These are phyloP conservation scores for Neoarius graeffei DNA, from an alignment of 2,113 vertebrate genomes.

Conservation along the genomic window DNA sequence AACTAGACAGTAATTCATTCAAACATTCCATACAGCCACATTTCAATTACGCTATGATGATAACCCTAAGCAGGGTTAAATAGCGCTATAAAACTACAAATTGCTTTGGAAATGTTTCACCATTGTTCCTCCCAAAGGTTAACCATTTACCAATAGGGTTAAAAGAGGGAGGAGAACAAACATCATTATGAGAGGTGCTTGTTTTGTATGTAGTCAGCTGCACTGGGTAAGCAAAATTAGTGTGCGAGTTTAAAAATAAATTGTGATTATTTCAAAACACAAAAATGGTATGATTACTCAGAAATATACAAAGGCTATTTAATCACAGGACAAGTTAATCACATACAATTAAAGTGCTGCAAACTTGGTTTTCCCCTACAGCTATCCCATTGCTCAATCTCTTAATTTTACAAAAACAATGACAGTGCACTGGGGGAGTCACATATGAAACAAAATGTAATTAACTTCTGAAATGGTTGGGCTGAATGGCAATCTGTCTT, in stretches of 20 bases:
- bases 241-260: slow-evolving; percentile 31
- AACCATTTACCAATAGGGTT: slow-evolving; percentile 24
- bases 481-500: slow-evolving; percentile 56
- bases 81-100: neutral
- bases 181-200: slow-evolving; percentile 33
- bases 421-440: slow-evolving; percentile 53
- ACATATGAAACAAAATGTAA: slow-evolving; percentile 58
- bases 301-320: slow-evolving; percentile 49
- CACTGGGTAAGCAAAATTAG: slow-evolving; percentile 48
- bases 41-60: neutral
- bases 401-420: slow-evolving; percentile 53
- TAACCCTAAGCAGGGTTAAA: neutral
- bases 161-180: slow-evolving; percentile 29
- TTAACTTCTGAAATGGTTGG: slow-evolving; percentile 56
- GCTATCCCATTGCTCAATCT: slow-evolving; percentile 50
- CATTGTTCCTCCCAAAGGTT: slow-evolving; percentile 20
- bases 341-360: slow-evolving; percentile 48
- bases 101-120: slow-evolving; percentile 18
- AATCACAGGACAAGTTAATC: slow-evolving; percentile 47
- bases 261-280: slow-evolving; percentile 35
- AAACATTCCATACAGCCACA: neutral
- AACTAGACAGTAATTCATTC: neutral
- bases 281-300: slow-evolving; percentile 45
- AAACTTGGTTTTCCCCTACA: slow-evolving; percentile 41
- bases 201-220: slow-evolving; percentile 36